A percentile compares a stretch with the other conserved stretches of the same genome.
Evolutionary conservation across 2,113 vertebrate genomes (phyloP).

Genomic region (Labrus mixtus): DNA sequence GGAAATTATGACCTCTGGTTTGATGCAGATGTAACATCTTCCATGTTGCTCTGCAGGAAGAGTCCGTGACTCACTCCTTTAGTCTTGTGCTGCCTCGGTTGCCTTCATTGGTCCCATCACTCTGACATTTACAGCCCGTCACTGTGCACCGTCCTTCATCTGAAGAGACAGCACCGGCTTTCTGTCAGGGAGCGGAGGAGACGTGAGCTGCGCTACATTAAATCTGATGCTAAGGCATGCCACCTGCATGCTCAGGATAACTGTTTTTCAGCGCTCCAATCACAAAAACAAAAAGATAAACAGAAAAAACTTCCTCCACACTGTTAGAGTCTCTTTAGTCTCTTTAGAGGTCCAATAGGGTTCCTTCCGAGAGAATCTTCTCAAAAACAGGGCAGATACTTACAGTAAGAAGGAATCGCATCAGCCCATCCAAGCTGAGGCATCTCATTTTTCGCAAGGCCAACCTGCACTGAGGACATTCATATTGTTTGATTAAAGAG

Average conservation of each 20-base stretch:
- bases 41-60: slow-evolving; percentile 21
- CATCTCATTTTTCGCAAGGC: too few relatives aligned
- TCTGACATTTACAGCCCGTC: slow-evolving; percentile 63
- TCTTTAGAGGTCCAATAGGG: too few relatives aligned
- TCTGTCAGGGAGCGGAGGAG: not conserved
- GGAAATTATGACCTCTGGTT: slow-evolving; percentile 19
- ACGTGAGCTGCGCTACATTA: not conserved
- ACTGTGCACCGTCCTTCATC: slow-evolving; percentile 47
- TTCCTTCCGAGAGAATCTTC: too few relatives aligned
- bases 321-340: too few relatives aligned
- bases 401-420: too few relatives aligned
- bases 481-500: too few relatives aligned
- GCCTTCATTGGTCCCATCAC: slow-evolving; percentile 24
- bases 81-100: slow-evolving; percentile 4
- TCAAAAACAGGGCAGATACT: too few relatives aligned
- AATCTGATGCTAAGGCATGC: slow-evolving; percentile 3
- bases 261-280: not conserved
- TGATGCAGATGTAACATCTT: slow-evolving; percentile 22
- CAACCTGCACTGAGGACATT: too few relatives aligned
- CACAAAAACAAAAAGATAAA: too few relatives aligned
- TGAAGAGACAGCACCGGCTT: slow-evolving; percentile 36
- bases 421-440: too few relatives aligned
- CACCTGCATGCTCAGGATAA: not conserved
- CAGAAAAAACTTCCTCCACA: too few relatives aligned
- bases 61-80: slow-evolving; percentile 54